Percentiles rank a stretch among this genome's conserved stretches.
These are phyloP conservation scores for Pyrrhia umbra DNA, from an alignment of 2,888 invertebrate species.

Conservation along the genomic window DNA sequence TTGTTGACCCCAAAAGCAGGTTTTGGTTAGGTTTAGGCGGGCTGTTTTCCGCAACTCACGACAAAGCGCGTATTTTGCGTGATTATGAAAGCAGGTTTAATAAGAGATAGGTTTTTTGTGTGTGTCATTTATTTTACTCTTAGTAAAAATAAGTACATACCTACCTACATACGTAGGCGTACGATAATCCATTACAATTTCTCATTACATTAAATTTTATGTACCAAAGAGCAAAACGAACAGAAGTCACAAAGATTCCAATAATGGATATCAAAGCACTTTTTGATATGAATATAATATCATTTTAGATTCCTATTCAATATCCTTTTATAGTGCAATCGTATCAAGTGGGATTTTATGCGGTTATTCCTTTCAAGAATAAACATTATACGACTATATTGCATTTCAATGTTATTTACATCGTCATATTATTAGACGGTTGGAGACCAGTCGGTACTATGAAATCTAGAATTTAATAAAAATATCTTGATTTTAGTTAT, in stretches of 20 bases:
- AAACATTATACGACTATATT: constrained; percentile 46
- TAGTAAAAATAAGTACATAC: not conserved
- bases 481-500: not conserved
- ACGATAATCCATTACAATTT: not conserved
- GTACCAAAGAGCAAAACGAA: not conserved
- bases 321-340: constrained; percentile 33
- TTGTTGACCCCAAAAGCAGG: too few species aligned
- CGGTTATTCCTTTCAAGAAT: constrained; percentile 38
- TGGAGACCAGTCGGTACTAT: constrained; percentile 21
- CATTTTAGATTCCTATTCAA: constrained; percentile 40
- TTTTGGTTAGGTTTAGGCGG: too few species aligned
- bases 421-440: constrained; percentile 28
- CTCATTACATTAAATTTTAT: not conserved
- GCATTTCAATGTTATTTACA: constrained; percentile 48
- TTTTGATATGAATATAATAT: constrained; percentile 28
- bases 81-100: too few species aligned
- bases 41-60: too few species aligned
- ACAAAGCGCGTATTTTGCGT: too few species aligned
- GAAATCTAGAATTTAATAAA: not conserved
- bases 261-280: constrained; percentile 38
- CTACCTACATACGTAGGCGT: not conserved
- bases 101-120: too few species aligned
- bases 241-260: constrained; percentile 14
- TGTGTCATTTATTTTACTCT: too few species aligned
- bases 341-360: constrained; percentile 36